phyloP scores from a whole-genome alignment of 1,140 invertebrate species.

The Phthorimaea operculella region DNA sequence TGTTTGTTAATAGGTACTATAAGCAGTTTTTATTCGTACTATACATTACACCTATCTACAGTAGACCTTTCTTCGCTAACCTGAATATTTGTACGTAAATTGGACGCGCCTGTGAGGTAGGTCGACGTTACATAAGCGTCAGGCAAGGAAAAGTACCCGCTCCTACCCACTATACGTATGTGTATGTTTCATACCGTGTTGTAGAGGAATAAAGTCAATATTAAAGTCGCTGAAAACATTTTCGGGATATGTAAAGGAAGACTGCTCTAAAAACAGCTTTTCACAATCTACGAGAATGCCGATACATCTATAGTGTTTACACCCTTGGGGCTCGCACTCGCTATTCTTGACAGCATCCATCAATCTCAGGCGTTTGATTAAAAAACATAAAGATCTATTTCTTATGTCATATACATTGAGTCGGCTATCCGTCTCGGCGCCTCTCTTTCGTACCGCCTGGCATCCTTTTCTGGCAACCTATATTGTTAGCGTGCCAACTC shows the following conservation, averaged over 20 bases:
- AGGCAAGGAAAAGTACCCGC: not conserved
- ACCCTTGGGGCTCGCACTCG: not conserved
- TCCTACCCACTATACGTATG: not conserved
- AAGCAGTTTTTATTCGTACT: too few relatives aligned
- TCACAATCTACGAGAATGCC: not conserved
- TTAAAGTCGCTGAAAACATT: not conserved
- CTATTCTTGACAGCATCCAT: not conserved
- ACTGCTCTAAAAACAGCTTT: not conserved
- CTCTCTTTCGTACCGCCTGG: slow-evolving; percentile 26
- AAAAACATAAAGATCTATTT: slow-evolving; percentile 26
- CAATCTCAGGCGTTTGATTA: slow-evolving; percentile 21
- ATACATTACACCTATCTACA: too few relatives aligned
- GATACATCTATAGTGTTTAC: too few relatives aligned
- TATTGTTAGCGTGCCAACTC: slow-evolving; percentile 41
- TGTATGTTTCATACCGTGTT: too few relatives aligned
- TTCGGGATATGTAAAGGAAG: not conserved
- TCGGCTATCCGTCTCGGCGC: slow-evolving; percentile 25
- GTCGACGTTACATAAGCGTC: slow-evolving; percentile 11
- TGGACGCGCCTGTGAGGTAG: slow-evolving; percentile 2
- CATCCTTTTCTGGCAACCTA: slow-evolving; percentile 41
- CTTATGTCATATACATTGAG: slow-evolving; percentile 18
- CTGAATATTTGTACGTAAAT: not conserved
- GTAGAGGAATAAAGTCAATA: too few relatives aligned
- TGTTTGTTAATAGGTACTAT: too few relatives aligned
- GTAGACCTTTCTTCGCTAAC: too few relatives aligned